Conservation (phyloP, 2,888 invertebrate genomes). For the Nephrotoma appendiculata region DNA sequence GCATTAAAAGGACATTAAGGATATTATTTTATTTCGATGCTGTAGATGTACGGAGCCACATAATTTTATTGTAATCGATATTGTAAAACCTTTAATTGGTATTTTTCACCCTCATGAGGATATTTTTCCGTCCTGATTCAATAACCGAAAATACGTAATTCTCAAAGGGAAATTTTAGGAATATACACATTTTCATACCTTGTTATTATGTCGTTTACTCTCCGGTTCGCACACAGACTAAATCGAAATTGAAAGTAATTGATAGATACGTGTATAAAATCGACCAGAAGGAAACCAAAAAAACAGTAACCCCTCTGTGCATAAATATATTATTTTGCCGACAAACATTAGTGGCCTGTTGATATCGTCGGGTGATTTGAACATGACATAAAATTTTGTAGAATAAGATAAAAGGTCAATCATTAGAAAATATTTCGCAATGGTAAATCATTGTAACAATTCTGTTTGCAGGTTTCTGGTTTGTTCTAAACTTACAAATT, state of each 20-base stretch:
- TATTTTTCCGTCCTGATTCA: background rate
- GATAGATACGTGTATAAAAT: background rate
- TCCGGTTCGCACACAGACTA: background rate
- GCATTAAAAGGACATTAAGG: background rate
- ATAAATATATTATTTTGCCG: background rate
- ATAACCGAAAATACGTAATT: background rate
- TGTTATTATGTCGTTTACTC: background rate
- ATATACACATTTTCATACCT: background rate
- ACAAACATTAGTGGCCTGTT: background rate
- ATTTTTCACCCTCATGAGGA: background rate
- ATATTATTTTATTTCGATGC: background rate
- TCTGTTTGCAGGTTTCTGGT: no score
- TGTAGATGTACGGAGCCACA: background rate
- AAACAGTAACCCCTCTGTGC: background rate
- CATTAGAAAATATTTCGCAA: no score
- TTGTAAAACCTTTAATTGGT: slow-evolving; percentile 26
- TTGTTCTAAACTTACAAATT: no score
- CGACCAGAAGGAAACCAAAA: background rate
- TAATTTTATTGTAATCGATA: slow-evolving; percentile 33
- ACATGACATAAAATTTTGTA: no score
- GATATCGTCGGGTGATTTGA: background rate
- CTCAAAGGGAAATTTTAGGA: background rate
- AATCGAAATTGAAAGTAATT: background rate
- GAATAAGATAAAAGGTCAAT: no score
- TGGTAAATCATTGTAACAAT: no score